Evolutionary conservation across 2,888 invertebrate species (phyloP), one percentile per base, ranked within the genome.

Genomic region (Drosophila neonasuta): DNA sequence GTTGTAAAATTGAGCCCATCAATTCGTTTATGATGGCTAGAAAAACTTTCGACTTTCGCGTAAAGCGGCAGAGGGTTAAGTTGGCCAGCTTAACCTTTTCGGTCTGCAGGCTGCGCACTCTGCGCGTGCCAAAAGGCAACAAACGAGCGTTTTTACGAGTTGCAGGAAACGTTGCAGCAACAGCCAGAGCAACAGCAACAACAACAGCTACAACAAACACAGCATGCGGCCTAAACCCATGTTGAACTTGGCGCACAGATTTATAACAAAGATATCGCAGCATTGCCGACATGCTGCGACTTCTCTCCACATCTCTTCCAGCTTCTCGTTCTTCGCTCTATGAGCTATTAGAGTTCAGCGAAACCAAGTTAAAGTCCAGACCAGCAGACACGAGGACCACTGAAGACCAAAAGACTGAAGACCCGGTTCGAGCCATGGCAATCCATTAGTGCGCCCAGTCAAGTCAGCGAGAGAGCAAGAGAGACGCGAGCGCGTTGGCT

Each of bases 201-300:
- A 8, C 55, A 36, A 36, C 55, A 64, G 39, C 66, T 69, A 68
- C 86, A 85, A 85, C 86, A 85, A 70, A 74, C 87, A 41, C 83
- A 83, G 83, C 83, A 87, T 74, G 83, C 70, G 61, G 69, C 68
- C 82, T 68, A 64, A 62, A 56, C 71, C 34, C 78, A 87, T 80
- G 87, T 86, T 76, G 87, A 82, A 77, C 86, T 74, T 70, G 71
- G 75, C 74, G 80, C 79, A 80, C 88, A 89, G 88, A 89, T 89
- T 89, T 89, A 88, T 89, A 89, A 89, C 89, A 86, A 83, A 88
- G 89, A 89, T 89, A 89, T 87, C 78, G 83, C 80, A 57, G 78
- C 71, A 64, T 76, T 69, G 84, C 80, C 86, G 78, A 84, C 87
- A 84, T 79, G 87, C 85, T 82, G 86, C 72, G 74, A 69, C 86